Base-by-base conservation (phyloP, 1,140 invertebrate genomes). In the Yoshiicerus persimilis region DNA sequence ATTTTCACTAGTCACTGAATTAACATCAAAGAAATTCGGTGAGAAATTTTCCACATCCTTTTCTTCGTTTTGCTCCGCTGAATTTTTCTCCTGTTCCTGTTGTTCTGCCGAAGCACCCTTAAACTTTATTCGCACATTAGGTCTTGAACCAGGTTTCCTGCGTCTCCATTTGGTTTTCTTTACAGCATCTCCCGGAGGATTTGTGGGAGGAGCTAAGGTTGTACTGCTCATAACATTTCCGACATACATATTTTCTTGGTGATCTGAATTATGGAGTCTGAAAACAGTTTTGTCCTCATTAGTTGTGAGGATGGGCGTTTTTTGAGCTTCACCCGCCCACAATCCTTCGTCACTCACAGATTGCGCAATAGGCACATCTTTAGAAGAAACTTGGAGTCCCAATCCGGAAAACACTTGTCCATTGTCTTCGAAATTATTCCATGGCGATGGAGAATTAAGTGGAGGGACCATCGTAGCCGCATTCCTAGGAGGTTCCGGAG, bases 91-190 rank as follows among this genome's bases (percentile, higher is more conserved):
- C 9, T 80, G 75, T n/a, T 80, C 75, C 9, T 80, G 75, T n/a
- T 80, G 32, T 25, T 80, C 75, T 4, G 75, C 75, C 2, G 32
- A 36, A n/a, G 75, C 75, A 23, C 75, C 75, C 75, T 80, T 80
- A 20, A 80, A 80, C 75, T 80, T 80, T 36, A 80, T 80, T 80
- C n/a, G 75, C 34, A 80, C 75, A 16, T 80, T 80, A 38, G 75
- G 75, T 23, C 34, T 8, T 38, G 13, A 20, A 3, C 75, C 32
- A 1, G 75, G 75, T 38, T 34, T 80, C 75, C 34, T 80, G 36
- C 75, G 20, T 80, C 75, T 80, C 75, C 75, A 80, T n/a, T 80
- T 80, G 3, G 32, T 32, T 36, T 20, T 80, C 16, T 32, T 30
- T 4, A 16, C 23, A 0, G 70, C 16, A 34, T 77, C 70, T 36